Evolutionary conservation across 2,113 vertebrate genomes (phyloP).

Genomic region (Prietella phreatophila): DNA sequence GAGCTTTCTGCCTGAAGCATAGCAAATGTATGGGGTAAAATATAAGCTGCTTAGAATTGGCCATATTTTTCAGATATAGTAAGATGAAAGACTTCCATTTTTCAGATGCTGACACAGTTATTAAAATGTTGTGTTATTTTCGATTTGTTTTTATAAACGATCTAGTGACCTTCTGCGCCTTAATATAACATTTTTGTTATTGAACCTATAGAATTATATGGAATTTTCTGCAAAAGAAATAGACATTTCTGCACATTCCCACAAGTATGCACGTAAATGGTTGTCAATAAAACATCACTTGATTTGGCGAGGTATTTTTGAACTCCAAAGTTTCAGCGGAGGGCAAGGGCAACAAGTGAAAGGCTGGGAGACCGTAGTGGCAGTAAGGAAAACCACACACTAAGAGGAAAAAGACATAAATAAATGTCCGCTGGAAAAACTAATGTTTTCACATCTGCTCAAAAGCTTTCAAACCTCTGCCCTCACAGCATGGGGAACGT

Average conservation of each 20-base stretch:
- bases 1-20: not conserved
- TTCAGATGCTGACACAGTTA: not conserved
- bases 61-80: not conserved
- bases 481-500: not conserved
- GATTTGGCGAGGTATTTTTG: constrained; percentile 13
- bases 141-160: not conserved
- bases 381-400: constrained; percentile 25
- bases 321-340: not conserved
- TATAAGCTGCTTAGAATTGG: not conserved
- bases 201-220: not conserved
- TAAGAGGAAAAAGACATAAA: constrained; percentile 31
- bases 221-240: not conserved
- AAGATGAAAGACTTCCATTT: not conserved
- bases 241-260: not conserved
- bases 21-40: not conserved
- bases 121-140: not conserved
- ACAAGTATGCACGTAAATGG: not conserved
- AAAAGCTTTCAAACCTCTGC: constrained; percentile 22
- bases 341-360: constrained; percentile 23
- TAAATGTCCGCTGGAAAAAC: constrained; percentile 26
- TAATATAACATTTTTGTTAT: not conserved
- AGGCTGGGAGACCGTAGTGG: not conserved
- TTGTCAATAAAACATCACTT: not conserved
- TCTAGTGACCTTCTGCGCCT: not conserved
- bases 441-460: constrained; percentile 40